Evolutionary conservation across 1,140 invertebrate species (phyloP), one percentile per base, ranked within the genome.

Genomic region (Drosophila nebulosa): DNA sequence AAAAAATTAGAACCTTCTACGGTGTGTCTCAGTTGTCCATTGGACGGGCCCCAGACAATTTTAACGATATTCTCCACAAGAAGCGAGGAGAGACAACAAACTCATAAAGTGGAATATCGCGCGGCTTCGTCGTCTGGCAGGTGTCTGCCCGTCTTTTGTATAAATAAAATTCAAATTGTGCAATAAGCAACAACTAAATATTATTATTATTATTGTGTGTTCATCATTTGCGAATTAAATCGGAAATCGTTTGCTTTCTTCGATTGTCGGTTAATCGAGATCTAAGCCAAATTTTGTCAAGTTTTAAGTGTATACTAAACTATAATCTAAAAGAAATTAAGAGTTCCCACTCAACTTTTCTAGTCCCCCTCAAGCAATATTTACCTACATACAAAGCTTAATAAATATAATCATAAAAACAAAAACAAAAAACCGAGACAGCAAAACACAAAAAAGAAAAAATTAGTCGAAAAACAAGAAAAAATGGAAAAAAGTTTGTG

Each of bases 291-390:
- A 56, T 73, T 62, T 61, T 73, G 7, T 46, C 39, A 73, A 46
- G 64, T 57, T 70, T 70, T 73, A 73, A 73, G 70, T 73, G 70
- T 65, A 65, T 59, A 65, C 64, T 64, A 73, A 53, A 73, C 27
- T 64, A 35, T 35, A 73, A 73, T 73, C 62, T 35, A 42, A 42
- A 51, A 46, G 55, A 64, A 76, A 57, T n/a, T 24, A 46, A 46
- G 39, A 46, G 39, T 46, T 46, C 16, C 16, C 39, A 46, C 39
- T 36, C 67, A 88, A 88, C 78, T 62, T 88, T 65, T 88, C 83
- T 88, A 88, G 83, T 88, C 83, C 65, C 63, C 67, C 69, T 26
- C 63, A 78, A 85, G 80, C 79, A 88, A 88, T 88, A 88, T 70
- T 36, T 61, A 67, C 57, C 60, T 36, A 42, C 39, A 21, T 9